phyloP scores from a whole-genome alignment of 2,888 invertebrate genomes.

The Drosophila acutilabella region DNA sequence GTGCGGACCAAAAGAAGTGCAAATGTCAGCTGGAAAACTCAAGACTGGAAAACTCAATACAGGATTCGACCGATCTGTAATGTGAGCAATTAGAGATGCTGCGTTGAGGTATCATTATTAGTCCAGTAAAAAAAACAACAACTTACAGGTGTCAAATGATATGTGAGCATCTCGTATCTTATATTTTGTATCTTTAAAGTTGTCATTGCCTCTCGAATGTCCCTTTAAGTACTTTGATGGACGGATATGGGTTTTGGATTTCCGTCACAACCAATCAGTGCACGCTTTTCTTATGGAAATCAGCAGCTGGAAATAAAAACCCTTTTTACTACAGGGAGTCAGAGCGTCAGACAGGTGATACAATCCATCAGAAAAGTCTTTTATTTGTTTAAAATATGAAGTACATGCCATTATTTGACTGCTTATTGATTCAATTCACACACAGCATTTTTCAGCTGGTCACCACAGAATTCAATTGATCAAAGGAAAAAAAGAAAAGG shows the following conservation, averaged over 20 bases:
- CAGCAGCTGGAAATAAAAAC: slow-evolving; percentile 47
- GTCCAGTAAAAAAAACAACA: background rate
- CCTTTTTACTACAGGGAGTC: slow-evolving; percentile 33
- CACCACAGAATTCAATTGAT: slow-evolving; percentile 53
- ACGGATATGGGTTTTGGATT: slow-evolving; percentile 68
- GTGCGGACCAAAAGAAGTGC: slow-evolving; percentile 53
- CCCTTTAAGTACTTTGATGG: slow-evolving; percentile 35
- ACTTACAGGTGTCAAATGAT: slow-evolving; percentile 70
- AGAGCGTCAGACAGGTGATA: slow-evolving; percentile 56
- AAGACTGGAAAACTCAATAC: too few species aligned
- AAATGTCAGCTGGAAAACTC: slow-evolving; percentile 66
- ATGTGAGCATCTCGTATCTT: slow-evolving; percentile 7
- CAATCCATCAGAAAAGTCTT: slow-evolving; percentile 61
- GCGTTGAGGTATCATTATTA: slow-evolving; percentile 57
- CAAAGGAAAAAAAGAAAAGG: slow-evolving; percentile 16
- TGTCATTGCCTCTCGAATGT: slow-evolving; percentile 52
- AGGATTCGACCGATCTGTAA: slow-evolving; percentile 36
- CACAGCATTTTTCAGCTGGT: slow-evolving; percentile 66
- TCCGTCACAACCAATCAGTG: slow-evolving; percentile 23
- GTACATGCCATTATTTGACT: slow-evolving; percentile 59
- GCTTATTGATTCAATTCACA: slow-evolving; percentile 47
- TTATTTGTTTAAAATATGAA: slow-evolving; percentile 57
- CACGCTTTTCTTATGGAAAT: slow-evolving; percentile 18
- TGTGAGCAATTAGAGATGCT: slow-evolving; percentile 67
- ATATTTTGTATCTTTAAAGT: slow-evolving; percentile 10